These are phyloP conservation scores for Psilanteris sp. DNA, from an alignment of 1,140 invertebrate species.

Conservation along the genomic window DNA sequence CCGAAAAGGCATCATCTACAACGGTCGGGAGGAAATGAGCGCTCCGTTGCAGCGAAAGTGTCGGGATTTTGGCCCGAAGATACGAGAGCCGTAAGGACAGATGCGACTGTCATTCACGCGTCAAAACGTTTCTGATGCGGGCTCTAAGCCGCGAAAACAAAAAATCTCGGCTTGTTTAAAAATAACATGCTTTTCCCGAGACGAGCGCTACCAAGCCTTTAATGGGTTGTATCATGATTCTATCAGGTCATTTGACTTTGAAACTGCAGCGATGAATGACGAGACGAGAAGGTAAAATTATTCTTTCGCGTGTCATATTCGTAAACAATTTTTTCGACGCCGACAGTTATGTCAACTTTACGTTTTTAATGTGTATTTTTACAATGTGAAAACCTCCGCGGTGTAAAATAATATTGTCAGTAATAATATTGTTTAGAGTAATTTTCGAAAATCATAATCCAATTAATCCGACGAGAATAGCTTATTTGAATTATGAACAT, in stretches of 20 bases:
- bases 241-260: conserved; percentile 15
- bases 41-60: conserved; percentile 61
- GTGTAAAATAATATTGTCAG: no score
- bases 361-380: no score
- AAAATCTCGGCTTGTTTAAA: conserved; percentile 47
- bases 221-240: conserved; percentile 53
- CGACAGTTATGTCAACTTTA: no score
- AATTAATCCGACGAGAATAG: no score
- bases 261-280: conserved; percentile 15
- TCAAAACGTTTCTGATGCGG: conserved; percentile 68
- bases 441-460: no score
- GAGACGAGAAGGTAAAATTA: not conserved
- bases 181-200: conserved; percentile 56
- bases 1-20: conserved; percentile 55
- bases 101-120: conserved; percentile 74
- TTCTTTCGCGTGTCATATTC: no score
- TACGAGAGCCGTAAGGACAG: conserved; percentile 64
- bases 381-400: no score
- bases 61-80: conserved; percentile 58
- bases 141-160: conserved; percentile 45
- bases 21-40: conserved; percentile 52
- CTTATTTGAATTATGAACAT: no score
- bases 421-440: no score
- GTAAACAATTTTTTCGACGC: no score
- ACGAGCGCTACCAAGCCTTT: conserved; percentile 8